Evolutionary conservation across 2,113 vertebrate genomes (phyloP).

Genomic region (Himantopus leucocephalus): DNA sequence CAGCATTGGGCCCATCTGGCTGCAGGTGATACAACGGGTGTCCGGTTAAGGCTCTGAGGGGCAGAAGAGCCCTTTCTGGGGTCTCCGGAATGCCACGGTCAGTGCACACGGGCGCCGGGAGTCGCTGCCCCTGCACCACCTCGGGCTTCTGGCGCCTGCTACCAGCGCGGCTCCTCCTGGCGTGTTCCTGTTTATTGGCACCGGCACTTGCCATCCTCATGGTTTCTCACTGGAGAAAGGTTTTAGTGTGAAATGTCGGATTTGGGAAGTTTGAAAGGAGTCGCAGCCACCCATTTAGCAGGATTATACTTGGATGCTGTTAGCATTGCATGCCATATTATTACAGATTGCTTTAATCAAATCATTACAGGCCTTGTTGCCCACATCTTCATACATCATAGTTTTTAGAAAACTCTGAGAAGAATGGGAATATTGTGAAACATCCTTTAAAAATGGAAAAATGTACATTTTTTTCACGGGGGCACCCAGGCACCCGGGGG

Average conservation of each 20-base stretch:
- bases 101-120: accelerated
- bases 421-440: background rate
- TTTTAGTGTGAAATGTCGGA: background rate
- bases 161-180: background rate
- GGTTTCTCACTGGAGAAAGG: background rate
- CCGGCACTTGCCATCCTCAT: background rate
- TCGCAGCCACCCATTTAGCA: background rate
- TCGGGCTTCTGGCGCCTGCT: background rate
- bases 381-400: background rate
- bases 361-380: background rate
- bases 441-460: background rate
- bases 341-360: background rate
- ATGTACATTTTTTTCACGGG: too few species aligned
- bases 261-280: background rate
- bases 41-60: background rate
- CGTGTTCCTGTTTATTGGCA: background rate
- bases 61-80: background rate
- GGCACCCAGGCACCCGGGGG: background rate
- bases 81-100: background rate
- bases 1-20: background rate
- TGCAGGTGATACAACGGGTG: accelerated
- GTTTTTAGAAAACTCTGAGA: background rate
- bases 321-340: accelerated
- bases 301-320: background rate
- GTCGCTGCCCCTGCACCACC: accelerated